Base-by-base conservation (phyloP, 2,113 vertebrate species). In the Cottus gobio region DNA sequence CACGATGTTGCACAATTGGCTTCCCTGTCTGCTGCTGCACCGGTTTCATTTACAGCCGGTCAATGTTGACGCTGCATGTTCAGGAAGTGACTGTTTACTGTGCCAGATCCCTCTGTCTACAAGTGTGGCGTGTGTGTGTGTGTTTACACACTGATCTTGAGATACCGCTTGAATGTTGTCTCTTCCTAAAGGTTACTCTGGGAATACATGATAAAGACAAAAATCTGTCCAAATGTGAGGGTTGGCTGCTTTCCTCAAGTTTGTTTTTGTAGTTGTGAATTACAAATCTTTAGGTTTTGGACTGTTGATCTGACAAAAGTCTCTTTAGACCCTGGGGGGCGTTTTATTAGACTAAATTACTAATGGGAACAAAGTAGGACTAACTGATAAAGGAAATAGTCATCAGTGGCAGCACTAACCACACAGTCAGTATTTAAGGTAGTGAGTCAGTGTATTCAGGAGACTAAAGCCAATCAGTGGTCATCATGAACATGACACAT, bases 1-100 rank as follows among this genome's bases (percentile, higher is more conserved):
- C 88, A 91, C 77, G 77, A 88, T 82, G 77, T 31, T 75, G 82
- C 83, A 86, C 80, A 85, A 65, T 75, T 44, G 50, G 54, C 77
- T 60, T 4, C 58, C 82, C 52, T 77, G 73, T 82, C 77, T 64
- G 4, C 36, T 57, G 24, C 71, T 65, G 42, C 79, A 30, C 9
- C 1, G 62, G 31, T 37, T 71, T 80, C 64, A 34, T 34, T 81
- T 75, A 48, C 70, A 64, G 31, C 69, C 61, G 71, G 6, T 75
- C 64, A 24, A 48, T 77, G 20, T 71, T 24, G 20, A 50, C 46
- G 44, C 24, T 0, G 13, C 26, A 6, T 34, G 34, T 16, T 48
- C 18, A 36, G n/a, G 67, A 16, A 37, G 37, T 50, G 62, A 26
- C 63, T 16, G 7, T 36, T 31, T 37, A 7, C 71, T n/a, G 65